Evolutionary conservation across 2,797 vertebrate genomes (phyloP).

Genomic region (Geotrypetes seraphini): DNA sequence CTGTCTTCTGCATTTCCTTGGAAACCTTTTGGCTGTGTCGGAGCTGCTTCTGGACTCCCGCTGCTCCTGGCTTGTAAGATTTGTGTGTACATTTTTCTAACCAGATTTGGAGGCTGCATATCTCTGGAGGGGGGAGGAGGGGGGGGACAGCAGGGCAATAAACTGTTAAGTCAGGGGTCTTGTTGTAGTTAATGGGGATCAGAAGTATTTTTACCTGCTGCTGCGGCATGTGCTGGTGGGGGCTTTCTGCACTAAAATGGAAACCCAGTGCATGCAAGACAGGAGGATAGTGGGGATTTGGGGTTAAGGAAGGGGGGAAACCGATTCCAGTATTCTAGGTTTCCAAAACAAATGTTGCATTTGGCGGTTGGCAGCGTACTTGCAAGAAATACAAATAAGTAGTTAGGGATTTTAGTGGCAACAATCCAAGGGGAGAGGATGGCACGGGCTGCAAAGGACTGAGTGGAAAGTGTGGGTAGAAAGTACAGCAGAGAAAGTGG

Average conservation of each 20-base stretch:
- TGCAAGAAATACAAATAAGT: constrained; percentile 36
- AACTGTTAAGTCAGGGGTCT: constrained; percentile 46
- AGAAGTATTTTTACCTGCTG: constrained; percentile 34
- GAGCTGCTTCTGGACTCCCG: constrained; percentile 27
- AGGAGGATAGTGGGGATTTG: constrained; percentile 18
- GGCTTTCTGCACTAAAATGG: constrained; percentile 30
- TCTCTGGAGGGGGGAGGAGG: too few species aligned
- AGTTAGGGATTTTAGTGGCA: constrained; percentile 38
- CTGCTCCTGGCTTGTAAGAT: constrained; percentile 21
- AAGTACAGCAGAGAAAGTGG: constrained; percentile 38
- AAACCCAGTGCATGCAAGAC: constrained; percentile 26
- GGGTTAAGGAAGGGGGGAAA: constrained; percentile 21
- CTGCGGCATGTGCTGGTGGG: constrained; percentile 47
- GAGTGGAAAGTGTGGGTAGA: constrained; percentile 24
- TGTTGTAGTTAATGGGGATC: constrained; percentile 35
- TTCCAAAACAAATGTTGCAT: constrained; percentile 43
- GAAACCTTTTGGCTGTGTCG: constrained; percentile 33
- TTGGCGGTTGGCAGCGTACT: constrained; percentile 53
- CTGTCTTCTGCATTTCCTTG: constrained; percentile 3
- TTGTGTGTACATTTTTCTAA: too few species aligned
- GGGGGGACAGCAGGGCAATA: too few species aligned
- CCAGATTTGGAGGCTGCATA: too few species aligned
- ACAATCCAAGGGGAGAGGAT: constrained; percentile 37
- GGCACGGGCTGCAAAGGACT: constrained; percentile 22
- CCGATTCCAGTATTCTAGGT: constrained; percentile 34